phyloP scores from a whole-genome alignment of 1,140 invertebrate genomes.

The Drosophila bocqueti region DNA sequence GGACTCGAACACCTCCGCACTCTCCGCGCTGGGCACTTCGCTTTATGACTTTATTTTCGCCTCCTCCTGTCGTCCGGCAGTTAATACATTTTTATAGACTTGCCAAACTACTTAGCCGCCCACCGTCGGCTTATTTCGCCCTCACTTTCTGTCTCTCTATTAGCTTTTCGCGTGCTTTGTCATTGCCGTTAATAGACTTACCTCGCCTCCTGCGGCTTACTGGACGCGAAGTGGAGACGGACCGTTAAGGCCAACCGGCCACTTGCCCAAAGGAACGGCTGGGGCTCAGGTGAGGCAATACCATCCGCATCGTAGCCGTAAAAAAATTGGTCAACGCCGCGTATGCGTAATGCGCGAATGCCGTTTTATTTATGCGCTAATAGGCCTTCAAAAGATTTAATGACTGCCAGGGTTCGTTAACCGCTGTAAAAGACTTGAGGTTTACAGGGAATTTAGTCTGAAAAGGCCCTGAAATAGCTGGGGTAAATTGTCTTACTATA shows the following conservation, averaged over 20 bases:
- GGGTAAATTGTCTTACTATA: not conserved
- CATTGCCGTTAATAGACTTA: constrained; percentile 82
- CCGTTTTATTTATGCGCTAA: constrained; percentile 45
- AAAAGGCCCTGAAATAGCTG: not conserved
- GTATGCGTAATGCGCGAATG: constrained; percentile 69
- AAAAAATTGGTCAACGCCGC: constrained; percentile 56
- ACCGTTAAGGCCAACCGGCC: constrained; percentile 66
- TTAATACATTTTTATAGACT: constrained; percentile 82
- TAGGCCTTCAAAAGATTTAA: constrained; percentile 18
- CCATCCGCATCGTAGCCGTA: constrained; percentile 27
- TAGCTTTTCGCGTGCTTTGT: constrained; percentile 82
- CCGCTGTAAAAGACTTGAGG: not conserved
- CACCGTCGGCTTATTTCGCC: constrained; percentile 8
- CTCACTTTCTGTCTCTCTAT: constrained; percentile 65
- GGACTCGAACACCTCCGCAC: constrained; percentile 19
- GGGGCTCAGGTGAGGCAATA: constrained; percentile 45
- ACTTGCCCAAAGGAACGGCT: constrained; percentile 47
- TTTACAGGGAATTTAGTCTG: not conserved
- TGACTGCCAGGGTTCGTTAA: constrained; percentile 4
- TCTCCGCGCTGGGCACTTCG: constrained; percentile 25
- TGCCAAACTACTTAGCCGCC: constrained; percentile 66
- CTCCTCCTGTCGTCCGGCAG: constrained; percentile 58
- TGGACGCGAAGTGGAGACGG: constrained; percentile 8
- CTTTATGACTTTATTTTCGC: constrained; percentile 81
- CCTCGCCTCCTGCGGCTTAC: constrained; percentile 43